A percentile compares a stretch with the other conserved stretches of the same genome.
Evolutionary conservation across 2,113 vertebrate genomes (phyloP).

Genomic region (Clarias gariepinus): DNA sequence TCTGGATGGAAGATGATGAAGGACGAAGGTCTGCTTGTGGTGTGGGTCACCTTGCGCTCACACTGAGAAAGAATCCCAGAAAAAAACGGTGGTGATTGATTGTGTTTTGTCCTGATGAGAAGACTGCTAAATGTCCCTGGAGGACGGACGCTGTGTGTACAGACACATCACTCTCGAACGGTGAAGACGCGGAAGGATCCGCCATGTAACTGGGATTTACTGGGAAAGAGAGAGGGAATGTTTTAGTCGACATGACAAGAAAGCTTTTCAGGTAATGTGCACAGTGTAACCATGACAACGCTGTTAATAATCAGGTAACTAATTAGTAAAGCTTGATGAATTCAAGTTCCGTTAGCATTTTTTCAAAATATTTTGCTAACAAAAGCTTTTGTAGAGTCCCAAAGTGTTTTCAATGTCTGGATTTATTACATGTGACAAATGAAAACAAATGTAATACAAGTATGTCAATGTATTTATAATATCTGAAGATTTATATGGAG

Average conservation of each 20-base stretch:
- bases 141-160: background rate
- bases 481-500: background rate
- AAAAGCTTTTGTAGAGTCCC: background rate
- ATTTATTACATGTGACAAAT: background rate
- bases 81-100: slow-evolving; percentile 41
- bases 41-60: slow-evolving; percentile 41
- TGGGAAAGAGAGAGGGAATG: slow-evolving; percentile 56
- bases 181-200: slow-evolving; percentile 72
- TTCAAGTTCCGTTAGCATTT: background rate
- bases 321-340: background rate
- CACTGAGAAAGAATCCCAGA: slow-evolving; percentile 39
- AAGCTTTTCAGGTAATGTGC: background rate
- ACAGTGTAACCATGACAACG: background rate
- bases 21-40: slow-evolving; percentile 37
- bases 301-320: background rate
- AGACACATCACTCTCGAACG: slow-evolving; percentile 66
- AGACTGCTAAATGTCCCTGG: slow-evolving; percentile 49
- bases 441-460: background rate
- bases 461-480: background rate
- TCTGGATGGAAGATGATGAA: background rate
- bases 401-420: background rate
- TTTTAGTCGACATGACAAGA: background rate
- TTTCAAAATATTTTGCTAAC: background rate
- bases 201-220: slow-evolving; percentile 71
- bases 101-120: slow-evolving; percentile 54